Percentiles rank a stretch among this genome's conserved stretches.
These are phyloP conservation scores for Ectobius pallidus DNA, from an alignment of 2,888 invertebrate species.

Conservation along the genomic window DNA sequence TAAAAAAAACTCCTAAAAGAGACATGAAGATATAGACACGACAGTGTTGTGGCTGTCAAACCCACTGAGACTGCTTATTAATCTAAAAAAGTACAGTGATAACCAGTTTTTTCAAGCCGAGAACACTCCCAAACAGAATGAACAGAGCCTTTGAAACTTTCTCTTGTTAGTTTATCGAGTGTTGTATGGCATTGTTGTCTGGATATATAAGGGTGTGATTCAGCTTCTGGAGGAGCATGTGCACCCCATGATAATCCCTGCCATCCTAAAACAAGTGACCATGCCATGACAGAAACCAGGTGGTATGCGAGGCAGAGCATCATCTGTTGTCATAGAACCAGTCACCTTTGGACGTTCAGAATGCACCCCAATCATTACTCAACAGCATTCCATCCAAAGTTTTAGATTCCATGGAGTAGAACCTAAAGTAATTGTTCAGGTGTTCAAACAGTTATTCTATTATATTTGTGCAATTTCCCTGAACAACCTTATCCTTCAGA, in stretches of 20 bases:
- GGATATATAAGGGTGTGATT: slow-evolving; percentile 76
- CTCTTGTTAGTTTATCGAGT: slow-evolving; percentile 92
- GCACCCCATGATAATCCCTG: slow-evolving; percentile 84
- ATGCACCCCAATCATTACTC: slow-evolving; percentile 73
- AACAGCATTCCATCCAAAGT: slow-evolving; percentile 61
- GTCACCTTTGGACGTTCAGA: slow-evolving; percentile 51
- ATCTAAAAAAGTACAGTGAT: slow-evolving; percentile 95
- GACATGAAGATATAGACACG: slow-evolving; percentile 79
- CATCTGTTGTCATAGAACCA: slow-evolving; percentile 45
- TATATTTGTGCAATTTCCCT: slow-evolving; percentile 93
- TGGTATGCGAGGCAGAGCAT: slow-evolving; percentile 55
- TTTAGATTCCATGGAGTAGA: slow-evolving; percentile 74
- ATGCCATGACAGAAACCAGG: slow-evolving; percentile 69
- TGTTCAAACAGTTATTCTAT: slow-evolving; percentile 91
- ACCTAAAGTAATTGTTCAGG: slow-evolving; percentile 77
- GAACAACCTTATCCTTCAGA: slow-evolving; percentile 91
- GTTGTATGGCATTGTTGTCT: slow-evolving; percentile 80
- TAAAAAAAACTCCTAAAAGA: slow-evolving; percentile 80
- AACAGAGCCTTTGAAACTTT: slow-evolving; percentile 90
- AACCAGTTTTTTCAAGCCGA: slow-evolving; percentile 82
- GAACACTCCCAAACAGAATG: slow-evolving; percentile 90
- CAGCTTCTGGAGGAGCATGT: slow-evolving; percentile 67
- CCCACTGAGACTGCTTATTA: slow-evolving; percentile 83
- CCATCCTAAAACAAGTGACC: slow-evolving; percentile 92
- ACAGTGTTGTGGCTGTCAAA: slow-evolving; percentile 84